These are phyloP conservation scores for Emydocephalus ijimae DNA, from an alignment of 2,113 vertebrate genomes.

Conservation along the genomic window DNA sequence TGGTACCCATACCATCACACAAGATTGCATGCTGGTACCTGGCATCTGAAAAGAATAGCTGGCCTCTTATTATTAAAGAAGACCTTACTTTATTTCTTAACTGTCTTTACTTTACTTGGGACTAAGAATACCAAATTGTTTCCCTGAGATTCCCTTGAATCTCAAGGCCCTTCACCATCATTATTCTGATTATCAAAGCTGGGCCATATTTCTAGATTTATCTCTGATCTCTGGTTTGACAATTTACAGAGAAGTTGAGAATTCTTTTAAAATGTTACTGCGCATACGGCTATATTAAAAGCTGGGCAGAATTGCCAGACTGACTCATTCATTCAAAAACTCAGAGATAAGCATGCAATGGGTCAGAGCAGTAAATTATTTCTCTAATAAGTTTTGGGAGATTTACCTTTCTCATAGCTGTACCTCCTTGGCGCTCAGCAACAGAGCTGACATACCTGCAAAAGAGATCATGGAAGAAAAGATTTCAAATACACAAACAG, in stretches of 20 bases:
- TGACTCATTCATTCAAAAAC: neutral
- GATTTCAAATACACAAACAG: neutral
- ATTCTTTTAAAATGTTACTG: neutral
- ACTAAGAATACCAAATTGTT: neutral
- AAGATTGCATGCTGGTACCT: neutral
- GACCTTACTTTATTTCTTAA: neutral
- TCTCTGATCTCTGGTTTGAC: neutral
- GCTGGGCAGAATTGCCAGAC: neutral
- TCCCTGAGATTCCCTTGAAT: neutral
- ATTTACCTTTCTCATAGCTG: conserved; percentile 86
- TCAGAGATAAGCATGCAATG: neutral
- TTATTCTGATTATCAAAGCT: neutral
- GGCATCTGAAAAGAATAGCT: neutral
- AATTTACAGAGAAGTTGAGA: neutral
- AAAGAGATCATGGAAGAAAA: conserved; percentile 35
- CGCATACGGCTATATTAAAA: neutral
- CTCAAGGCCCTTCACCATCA: neutral
- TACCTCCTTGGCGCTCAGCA: conserved; percentile 75
- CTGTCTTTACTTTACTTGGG: neutral
- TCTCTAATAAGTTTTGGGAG: neutral
- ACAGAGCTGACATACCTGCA: conserved; percentile 81
- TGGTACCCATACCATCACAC: neutral
- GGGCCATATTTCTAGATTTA: neutral
- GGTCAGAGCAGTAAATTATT: neutral
- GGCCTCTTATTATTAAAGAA: neutral